Evolutionary conservation across 2,797 vertebrate genomes (phyloP), one percentile per base, ranked within the genome.

Genomic region (Gadopsis bispinosus): DNA sequence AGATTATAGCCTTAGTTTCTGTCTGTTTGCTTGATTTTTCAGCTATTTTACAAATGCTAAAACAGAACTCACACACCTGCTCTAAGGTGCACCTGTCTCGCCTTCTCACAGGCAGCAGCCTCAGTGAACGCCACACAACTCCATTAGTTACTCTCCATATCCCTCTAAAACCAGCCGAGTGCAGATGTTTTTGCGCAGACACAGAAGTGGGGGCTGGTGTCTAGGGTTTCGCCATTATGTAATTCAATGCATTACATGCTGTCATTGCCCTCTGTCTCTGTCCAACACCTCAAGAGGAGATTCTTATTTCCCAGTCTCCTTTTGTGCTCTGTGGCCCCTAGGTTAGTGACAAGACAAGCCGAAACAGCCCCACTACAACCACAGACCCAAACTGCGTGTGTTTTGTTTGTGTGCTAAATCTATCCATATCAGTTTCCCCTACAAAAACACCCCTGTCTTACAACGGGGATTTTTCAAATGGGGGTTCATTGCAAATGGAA

Each of bases 191-290:
- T 71, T 60, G 75, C 73, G 39, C 47, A 84, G 64, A 80, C 59
- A 71, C 4, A 37, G 33, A n/a, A 19, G 54, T 26, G 61, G 77
- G 51, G 67, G 62, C 67, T 75, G 5, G 12, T 31, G 62, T 92
- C 84, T 92, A 62, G 17, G 69, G 88, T 95, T 93, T 92, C 92
- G 8, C 84, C 83, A 80, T 86, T 84, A 87, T 91, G 91, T 93
- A 90, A 94, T 85, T 89, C 80, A 91, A 94, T 88, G 89, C 88
- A 92, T 75, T 66, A 77, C 88, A 88, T 75, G 84, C 89, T 87
- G 86, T 87, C 85, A 87, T 70, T 83, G 78, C 75, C 69, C 75
- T 79, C 71, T 63, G 77, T 86, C 69, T 80, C 64, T 33, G 61
- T 82, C 81, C 66, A 74, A 91, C 86, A 93, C 86, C 86, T 89